Percentiles rank a stretch among this genome's conserved stretches.
These are phyloP conservation scores for Drosophila prostipennis DNA, from an alignment of 2,888 invertebrate species.

Conservation along the genomic window DNA sequence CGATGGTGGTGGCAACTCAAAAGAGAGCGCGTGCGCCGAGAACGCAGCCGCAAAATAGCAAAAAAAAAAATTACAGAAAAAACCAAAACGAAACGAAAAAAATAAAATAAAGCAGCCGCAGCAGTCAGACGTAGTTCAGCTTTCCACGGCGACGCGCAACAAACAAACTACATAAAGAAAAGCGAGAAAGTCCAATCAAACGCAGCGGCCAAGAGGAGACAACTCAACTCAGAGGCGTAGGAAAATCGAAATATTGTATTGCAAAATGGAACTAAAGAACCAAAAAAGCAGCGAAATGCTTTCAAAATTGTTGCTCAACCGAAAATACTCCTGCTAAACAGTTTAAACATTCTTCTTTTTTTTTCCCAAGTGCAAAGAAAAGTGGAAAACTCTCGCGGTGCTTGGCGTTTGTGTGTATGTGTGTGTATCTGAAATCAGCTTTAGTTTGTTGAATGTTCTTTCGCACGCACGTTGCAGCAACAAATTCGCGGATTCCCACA, in stretches of 20 bases:
- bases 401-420: conserved; percentile 5
- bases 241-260: conserved; percentile 17
- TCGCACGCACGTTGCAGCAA: conserved; percentile 13
- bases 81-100: conserved; percentile 37
- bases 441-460: conserved; percentile 43
- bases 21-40: conserved; percentile 60
- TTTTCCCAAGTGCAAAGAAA: conserved; percentile 53
- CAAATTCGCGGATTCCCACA: conserved; percentile 6
- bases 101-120: conserved; percentile 42
- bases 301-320: conserved; percentile 9
- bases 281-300: too few relatives aligned
- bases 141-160: conserved; percentile 63
- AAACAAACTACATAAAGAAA: conserved; percentile 35
- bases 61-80: conserved; percentile 26
- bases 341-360: conserved; percentile 15
- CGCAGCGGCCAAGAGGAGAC: conserved; percentile 18
- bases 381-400: conserved; percentile 45
- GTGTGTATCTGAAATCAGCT: conserved; percentile 40
- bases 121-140: conserved; percentile 75
- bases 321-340: neutral
- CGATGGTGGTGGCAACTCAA: conserved; percentile 43
- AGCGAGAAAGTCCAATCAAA: conserved; percentile 20
- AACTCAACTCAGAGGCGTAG: conserved; percentile 6
- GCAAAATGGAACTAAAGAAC: neutral
- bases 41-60: conserved; percentile 46